Conservation (phyloP, 1,140 invertebrate genomes). For the Halictus rubicundus region DNA sequence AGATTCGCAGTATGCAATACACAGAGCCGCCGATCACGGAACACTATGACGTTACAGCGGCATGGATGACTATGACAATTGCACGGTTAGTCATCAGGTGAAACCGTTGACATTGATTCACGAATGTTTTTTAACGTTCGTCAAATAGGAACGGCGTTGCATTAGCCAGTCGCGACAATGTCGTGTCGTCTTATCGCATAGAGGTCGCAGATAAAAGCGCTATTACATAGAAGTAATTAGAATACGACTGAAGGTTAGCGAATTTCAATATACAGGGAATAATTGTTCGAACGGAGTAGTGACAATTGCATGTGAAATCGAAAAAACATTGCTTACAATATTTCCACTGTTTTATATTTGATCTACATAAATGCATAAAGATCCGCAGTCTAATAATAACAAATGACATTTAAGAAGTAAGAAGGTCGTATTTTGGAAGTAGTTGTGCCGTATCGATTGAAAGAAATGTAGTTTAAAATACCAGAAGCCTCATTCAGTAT, state of each 20-base stretch:
- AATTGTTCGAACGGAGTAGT: not conserved
- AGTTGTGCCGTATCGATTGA: too few relatives aligned
- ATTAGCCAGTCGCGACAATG: not conserved
- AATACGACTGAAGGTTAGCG: constrained; percentile 33
- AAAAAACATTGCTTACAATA: too few relatives aligned
- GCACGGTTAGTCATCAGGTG: constrained; percentile 9
- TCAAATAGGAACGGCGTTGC: not conserved
- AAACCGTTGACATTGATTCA: not conserved
- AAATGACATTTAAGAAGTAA: too few relatives aligned
- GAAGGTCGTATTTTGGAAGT: too few relatives aligned
- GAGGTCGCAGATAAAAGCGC: constrained; percentile 28
- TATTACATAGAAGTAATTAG: constrained; percentile 51
- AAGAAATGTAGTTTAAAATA: too few relatives aligned
- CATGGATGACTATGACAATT: not conserved
- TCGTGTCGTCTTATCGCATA: constrained; percentile 24
- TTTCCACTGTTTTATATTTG: too few relatives aligned
- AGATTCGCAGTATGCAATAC: too few relatives aligned
- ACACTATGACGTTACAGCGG: not conserved
- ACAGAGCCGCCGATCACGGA: not conserved
- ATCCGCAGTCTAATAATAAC: too few relatives aligned
- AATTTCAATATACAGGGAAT: constrained; percentile 2
- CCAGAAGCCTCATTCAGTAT: too few relatives aligned
- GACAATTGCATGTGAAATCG: too few relatives aligned
- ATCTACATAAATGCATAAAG: too few relatives aligned
- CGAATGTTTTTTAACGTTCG: constrained; percentile 8